Evolutionary conservation across 2,888 invertebrate genomes (phyloP).

Genomic region (Drosophila hamatofila): DNA sequence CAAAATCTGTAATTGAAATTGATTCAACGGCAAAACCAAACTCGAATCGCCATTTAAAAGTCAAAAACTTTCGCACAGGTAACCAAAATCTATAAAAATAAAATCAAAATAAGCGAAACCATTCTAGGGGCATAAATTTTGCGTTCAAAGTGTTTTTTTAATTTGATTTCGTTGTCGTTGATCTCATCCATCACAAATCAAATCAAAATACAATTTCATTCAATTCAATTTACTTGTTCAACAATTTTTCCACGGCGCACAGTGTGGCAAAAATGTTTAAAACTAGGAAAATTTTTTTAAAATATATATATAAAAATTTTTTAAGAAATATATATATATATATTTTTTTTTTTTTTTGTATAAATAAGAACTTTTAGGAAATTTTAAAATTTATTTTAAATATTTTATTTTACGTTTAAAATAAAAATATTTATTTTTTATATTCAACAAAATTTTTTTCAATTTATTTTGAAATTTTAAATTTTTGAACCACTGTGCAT

Average conservation of each 20-base stretch:
- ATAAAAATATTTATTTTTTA: neutral
- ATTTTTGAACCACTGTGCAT: slow-evolving; percentile 5
- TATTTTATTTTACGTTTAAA: neutral
- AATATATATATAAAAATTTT: too few species aligned
- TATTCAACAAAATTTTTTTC: neutral
- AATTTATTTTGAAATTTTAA: neutral
- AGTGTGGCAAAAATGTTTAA: too few species aligned
- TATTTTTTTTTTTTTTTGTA: too few species aligned
- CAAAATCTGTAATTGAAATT: slow-evolving; percentile 78
- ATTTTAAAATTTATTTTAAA: neutral
- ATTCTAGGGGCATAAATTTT: slow-evolving; percentile 36
- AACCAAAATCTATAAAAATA: slow-evolving; percentile 27
- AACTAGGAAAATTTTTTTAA: too few species aligned
- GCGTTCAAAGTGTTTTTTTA: slow-evolving; percentile 33
- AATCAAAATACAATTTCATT: slow-evolving; percentile 72
- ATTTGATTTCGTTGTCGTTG: slow-evolving; percentile 46
- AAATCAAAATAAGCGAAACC: slow-evolving; percentile 15
- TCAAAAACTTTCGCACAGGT: slow-evolving; percentile 64
- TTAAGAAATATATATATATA: too few species aligned
- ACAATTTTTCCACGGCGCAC: slow-evolving; percentile 37
- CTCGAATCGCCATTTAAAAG: slow-evolving; percentile 58
- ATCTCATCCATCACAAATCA: slow-evolving; percentile 60
- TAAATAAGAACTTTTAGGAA: too few species aligned
- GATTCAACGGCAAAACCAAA: slow-evolving; percentile 38
- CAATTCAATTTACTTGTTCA: slow-evolving; percentile 68